Percentiles rank a stretch among this genome's conserved stretches.
Conservation (phyloP, 2,888 invertebrate species). For the Aethes cnicana region DNA sequence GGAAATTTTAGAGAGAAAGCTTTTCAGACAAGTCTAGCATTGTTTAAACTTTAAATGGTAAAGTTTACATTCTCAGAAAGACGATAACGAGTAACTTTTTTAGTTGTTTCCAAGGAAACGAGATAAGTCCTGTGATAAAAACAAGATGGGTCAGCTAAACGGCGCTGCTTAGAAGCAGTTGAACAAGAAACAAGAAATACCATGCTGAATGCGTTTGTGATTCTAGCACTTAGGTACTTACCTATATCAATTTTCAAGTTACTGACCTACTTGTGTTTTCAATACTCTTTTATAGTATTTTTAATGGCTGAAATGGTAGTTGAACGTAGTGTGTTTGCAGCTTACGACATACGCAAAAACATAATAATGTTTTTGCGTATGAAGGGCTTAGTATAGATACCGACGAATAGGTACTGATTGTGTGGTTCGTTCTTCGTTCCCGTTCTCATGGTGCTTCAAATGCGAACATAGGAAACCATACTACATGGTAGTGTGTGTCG, state of each 20-base stretch:
- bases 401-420: slow-evolving; percentile 51
- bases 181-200: no score
- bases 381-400: slow-evolving; percentile 58
- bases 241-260: slow-evolving; percentile 18
- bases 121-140: slow-evolving; percentile 72
- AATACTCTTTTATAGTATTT: slow-evolving; percentile 57
- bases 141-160: slow-evolving; percentile 48
- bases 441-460: no score
- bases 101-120: slow-evolving; percentile 69
- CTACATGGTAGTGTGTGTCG: neutral
- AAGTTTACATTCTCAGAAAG: slow-evolving; percentile 56
- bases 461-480: no score
- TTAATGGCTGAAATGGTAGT: slow-evolving; percentile 54
- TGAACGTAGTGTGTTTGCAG: slow-evolving; percentile 61
- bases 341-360: slow-evolving; percentile 58
- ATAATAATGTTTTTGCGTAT: slow-evolving; percentile 59
- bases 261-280: slow-evolving; percentile 42
- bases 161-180: slow-evolving; percentile 34
- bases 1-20: no score
- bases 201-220: no score
- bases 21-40: no score
- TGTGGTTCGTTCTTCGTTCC: slow-evolving; percentile 52
- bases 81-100: slow-evolving; percentile 58
- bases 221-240: no score
- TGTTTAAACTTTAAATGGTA: slow-evolving; percentile 31